A percentile compares a stretch with the other conserved stretches of the same genome.
Conservation (phyloP, 2,113 vertebrate species). For the Xenus cinereus region DNA sequence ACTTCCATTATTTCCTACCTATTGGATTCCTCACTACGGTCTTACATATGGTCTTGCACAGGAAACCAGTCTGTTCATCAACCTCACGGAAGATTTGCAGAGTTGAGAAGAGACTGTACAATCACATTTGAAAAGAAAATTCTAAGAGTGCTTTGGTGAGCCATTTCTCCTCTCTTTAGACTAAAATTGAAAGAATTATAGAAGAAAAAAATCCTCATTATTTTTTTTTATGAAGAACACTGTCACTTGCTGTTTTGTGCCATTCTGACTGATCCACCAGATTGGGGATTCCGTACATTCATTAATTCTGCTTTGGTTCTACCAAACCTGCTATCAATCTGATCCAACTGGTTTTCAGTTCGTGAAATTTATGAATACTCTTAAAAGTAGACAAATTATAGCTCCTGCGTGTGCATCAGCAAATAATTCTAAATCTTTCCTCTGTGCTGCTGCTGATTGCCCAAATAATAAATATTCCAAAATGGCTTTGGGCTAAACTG, state of each 20-base stretch:
- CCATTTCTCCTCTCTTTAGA: not conserved
- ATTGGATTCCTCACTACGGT: not conserved
- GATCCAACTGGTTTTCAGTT: not conserved
- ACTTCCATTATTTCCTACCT: not conserved
- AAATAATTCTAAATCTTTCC: not conserved
- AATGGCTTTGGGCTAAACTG: not conserved
- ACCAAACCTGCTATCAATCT: not conserved
- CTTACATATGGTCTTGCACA: rapidly evolving
- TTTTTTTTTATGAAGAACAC: not conserved
- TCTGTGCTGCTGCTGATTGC: conserved; percentile 33
- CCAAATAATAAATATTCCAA: conserved; percentile 46
- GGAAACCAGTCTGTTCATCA: not conserved
- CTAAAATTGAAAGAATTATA: not conserved
- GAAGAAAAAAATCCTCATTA: not conserved
- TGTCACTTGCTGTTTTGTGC: not conserved
- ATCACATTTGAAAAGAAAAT: not conserved
- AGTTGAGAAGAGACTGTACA: not conserved
- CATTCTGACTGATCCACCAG: not conserved
- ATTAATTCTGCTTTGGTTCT: not conserved
- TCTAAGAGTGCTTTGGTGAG: not conserved
- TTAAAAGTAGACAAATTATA: not conserved
- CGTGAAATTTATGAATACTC: not conserved
- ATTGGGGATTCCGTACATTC: not conserved
- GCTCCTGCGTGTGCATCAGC: not conserved
- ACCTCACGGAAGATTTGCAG: not conserved